Percentiles rank a stretch among this genome's conserved stretches.
phyloP scores from a whole-genome alignment of 2,797 vertebrate genomes.

The Sylvilagus floridanus region DNA sequence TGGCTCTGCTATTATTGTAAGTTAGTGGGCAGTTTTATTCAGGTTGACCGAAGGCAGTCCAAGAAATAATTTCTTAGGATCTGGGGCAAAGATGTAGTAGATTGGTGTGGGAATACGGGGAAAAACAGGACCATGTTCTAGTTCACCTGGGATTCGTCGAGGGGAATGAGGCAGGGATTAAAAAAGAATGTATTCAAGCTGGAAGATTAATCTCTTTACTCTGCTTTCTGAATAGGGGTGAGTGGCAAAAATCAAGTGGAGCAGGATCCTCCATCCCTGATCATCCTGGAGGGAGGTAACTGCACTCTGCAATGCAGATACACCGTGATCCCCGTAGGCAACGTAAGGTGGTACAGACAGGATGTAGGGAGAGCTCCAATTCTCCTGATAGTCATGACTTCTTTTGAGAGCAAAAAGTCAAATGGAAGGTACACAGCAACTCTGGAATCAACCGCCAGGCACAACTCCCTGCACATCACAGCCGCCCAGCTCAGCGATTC shows the following conservation, averaged over 20 bases:
- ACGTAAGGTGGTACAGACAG: constrained; percentile 70
- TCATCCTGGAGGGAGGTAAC: neutral
- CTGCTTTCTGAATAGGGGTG: constrained; percentile 52
- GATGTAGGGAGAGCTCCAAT: neutral
- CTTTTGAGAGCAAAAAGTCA: fast-evolving
- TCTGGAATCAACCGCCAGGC: neutral
- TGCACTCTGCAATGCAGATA: constrained; percentile 45
- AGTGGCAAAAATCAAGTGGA: constrained; percentile 49
- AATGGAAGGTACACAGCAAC: constrained; percentile 42
- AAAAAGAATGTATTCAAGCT: neutral
- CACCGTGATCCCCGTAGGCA: neutral
- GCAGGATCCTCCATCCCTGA: constrained; percentile 19
- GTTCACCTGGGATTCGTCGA: neutral
- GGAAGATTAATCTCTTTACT: neutral
- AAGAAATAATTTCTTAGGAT: neutral
- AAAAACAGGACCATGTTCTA: neutral
- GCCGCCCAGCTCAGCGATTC: neutral
- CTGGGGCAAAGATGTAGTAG: neutral
- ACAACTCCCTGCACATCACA: constrained; percentile 39
- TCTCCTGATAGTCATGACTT: neutral
- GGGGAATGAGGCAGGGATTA: neutral
- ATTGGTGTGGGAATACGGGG: neutral
- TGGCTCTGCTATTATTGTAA: constrained; percentile 66
- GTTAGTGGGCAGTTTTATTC: neutral
- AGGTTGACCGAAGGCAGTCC: neutral